Base-by-base conservation (phyloP, 2,113 vertebrate species). In the Gavia stellata region DNA sequence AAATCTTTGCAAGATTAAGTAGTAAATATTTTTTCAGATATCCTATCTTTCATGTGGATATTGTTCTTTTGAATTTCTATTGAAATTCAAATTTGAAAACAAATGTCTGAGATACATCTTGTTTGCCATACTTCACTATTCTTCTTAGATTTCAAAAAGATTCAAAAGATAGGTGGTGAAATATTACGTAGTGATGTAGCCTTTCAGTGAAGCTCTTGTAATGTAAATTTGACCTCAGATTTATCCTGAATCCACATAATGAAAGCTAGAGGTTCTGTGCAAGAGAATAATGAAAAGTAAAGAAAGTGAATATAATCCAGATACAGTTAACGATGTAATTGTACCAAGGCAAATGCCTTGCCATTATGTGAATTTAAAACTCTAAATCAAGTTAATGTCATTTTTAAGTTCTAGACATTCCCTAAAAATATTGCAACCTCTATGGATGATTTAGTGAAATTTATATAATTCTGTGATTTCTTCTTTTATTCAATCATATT, bases 261-360 rank as follows among this genome's bases (percentile, higher is more conserved):
- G 72, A 94, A 96, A 92, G 7, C 62, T n/a, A 72, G 53, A 88
- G 20, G 10, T 68, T 90, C 67, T 83, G 29, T 77, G 42, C 12
- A 58, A 58, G 8, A 73, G 58, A 91, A 67, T 81, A 96, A 96
- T 92, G 63, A 86, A 94, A 92, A 95, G 28, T 79, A 89, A 96
- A 94, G 81, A 88, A 88, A 77, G 38, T 21, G 5, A 93, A 47
- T 62, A 59, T 80, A 86, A 85, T 63, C 85, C 82, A 96, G 88
- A 59, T 52, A 58, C 9, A 65, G 42, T 81, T 96, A 40, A 85
- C 68, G 88, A 87, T 68, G 34, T 65, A 82, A 79, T 87, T 68
- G 31, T 31, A 85, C 49, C 33, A 95, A 75, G 44, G 70, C 61
- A 92, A 94, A 94, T 90, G 8, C 79, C 66, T 94, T 77, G 10